Conservation (phyloP, 2,797 vertebrate genomes). For the Xenops minutus region DNA sequence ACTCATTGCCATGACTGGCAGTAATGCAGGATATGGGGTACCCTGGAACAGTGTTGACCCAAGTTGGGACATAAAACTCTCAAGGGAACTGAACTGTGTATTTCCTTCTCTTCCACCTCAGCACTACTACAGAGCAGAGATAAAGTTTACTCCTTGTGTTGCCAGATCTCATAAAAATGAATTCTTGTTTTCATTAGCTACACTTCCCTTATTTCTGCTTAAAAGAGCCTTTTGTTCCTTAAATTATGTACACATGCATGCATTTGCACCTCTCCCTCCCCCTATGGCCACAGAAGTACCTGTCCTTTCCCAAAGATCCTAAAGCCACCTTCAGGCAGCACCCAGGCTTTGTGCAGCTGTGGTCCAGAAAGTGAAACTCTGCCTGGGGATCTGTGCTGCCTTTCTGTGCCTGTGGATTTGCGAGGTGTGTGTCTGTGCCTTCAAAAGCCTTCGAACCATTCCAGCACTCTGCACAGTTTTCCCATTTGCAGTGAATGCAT, state of each 20-base stretch:
- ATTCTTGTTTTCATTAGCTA: neutral
- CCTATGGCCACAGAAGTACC: neutral
- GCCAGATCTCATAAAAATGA: neutral
- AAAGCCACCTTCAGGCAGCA: neutral
- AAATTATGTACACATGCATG: neutral
- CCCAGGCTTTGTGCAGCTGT: neutral
- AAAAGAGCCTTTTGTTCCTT: neutral
- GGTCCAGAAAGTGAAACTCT: neutral
- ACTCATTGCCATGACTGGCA: neutral
- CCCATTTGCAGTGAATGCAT: neutral
- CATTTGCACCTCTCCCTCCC: neutral
- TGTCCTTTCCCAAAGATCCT: neutral
- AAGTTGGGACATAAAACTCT: neutral
- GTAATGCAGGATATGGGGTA: rapidly evolving
- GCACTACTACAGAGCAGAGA: neutral
- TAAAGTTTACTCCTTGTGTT: neutral
- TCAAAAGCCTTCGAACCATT: neutral
- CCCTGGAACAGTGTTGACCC: neutral
- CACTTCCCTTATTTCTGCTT: neutral
- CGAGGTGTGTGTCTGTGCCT: neutral
- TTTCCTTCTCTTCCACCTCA: neutral
- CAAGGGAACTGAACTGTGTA: neutral
- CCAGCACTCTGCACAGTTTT: neutral
- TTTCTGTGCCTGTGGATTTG: neutral
- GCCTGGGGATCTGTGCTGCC: neutral